Evolutionary conservation across 2,797 vertebrate genomes (phyloP), one percentile per base, ranked within the genome.

Genomic region (Martes flavigula): DNA sequence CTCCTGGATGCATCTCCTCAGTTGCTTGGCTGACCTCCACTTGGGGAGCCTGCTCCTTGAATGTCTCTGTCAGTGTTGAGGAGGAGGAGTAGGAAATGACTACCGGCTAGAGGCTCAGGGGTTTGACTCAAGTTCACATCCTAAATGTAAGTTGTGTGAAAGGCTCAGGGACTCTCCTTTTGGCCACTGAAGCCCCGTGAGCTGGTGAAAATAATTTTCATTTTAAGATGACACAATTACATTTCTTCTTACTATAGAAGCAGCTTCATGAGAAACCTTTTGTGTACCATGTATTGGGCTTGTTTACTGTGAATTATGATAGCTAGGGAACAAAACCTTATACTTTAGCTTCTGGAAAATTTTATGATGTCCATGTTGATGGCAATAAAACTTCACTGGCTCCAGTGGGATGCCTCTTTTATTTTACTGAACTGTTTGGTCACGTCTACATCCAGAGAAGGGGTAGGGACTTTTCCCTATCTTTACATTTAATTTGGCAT

Each of bases 251-350:
- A 38, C 64, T 95, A 35, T 23, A 89, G 97, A 84, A 94, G 91
- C 15, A 48, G 83, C 60, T 97, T 97, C 54, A 73, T 97, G 68
- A 96, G 92, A 97, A 96, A 79, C n/a, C 32, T 91, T 56, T 77
- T 96, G 25, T 94, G 38, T 97, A 86, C 88, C 83, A 68, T 46
- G 56, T 1, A 0, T 40, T 97, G 93, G 46, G 43, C 96, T 82
- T 95, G 30, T 98, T 98, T 98, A 79, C 64, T 97, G 56, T 64
- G 23, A 95, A 40, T 89, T 97, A 87, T 77, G 96, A 94, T 66
- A 96, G 40, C 46, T 73, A 94, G 97, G 2, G 13, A 97, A 97
- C 8, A 96, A 94, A 95, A 82, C 43, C 54, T 97, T 97, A 30
- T 30, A 0, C 92, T 88, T 96, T 93, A 90, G 68, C 92, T 95